Base-by-base conservation (phyloP, 1,140 invertebrate genomes). In the Spodoptera frugiperda region DNA sequence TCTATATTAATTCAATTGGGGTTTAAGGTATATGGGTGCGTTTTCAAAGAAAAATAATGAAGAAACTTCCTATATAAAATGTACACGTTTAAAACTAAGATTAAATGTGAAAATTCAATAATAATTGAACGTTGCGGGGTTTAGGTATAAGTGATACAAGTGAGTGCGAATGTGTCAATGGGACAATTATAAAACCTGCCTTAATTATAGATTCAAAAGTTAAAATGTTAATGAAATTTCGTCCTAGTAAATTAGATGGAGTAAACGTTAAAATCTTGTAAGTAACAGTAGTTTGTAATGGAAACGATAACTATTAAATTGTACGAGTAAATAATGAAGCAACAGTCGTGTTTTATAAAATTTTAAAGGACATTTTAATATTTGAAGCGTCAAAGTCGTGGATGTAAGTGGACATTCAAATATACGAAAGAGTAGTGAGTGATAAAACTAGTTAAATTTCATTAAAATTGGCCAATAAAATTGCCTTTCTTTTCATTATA, bases 401-500 rank as follows among this genome's bases (percentile, higher is more conserved):
- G 33, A 70, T 55, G 68, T 55, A 44, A 71, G 15, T 55, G 51
- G 5, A 49, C 54, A 19, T 11, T 19, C 14, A 39, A 44, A 55
- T 39, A 55, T 55, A 71, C 51, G 51, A 54, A 71, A 21, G 4
- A 53, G 55, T 75, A 75, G 57, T 17, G 57, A 30, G n/a, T 63
- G 57, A 63, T 63, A 75, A 49, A 30, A 44, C 33, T 53, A 30
- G 44, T 21, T 44, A 61, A 17, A 30, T 48, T 68, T 59, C 74
- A 77, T 81, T 39, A 80, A 73, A 61, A 81, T 79, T 80, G 83
- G 86, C 82, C 85, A 89, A 88, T 84, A 48, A 80, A 85, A 87
- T 85, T 88, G 85, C 86, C 87, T 89, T 90, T 85, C 61, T 68
- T 55, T 68, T 55, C 59, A 75, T 39, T 39, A 39, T 33, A 39